A percentile compares a stretch with the other conserved stretches of the same genome.
These are phyloP conservation scores for Drosophila cyrtoloma DNA, from an alignment of 2,888 invertebrate genomes.

Conservation along the genomic window DNA sequence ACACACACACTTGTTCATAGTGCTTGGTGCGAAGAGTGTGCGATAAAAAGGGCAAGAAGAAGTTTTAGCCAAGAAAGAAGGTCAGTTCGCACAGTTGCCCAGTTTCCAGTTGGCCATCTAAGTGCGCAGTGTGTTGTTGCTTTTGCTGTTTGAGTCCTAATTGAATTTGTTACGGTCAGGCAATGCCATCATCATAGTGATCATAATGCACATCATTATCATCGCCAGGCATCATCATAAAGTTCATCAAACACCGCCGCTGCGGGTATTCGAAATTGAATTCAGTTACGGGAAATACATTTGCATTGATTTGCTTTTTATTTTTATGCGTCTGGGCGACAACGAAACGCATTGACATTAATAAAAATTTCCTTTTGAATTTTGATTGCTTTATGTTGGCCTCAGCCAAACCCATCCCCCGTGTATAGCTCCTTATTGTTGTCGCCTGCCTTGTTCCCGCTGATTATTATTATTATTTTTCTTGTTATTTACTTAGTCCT, in stretches of 20 bases:
- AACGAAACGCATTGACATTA: slow-evolving; percentile 75
- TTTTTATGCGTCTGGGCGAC: slow-evolving; percentile 72
- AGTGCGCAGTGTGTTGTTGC: slow-evolving; percentile 50
- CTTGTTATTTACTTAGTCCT: slow-evolving; percentile 70
- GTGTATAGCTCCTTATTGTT: slow-evolving; percentile 54
- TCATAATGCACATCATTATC: slow-evolving; percentile 14
- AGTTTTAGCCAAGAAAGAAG: slow-evolving; percentile 53
- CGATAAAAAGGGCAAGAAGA: slow-evolving; percentile 56
- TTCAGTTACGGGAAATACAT: slow-evolving; percentile 79
- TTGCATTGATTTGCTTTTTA: slow-evolving; percentile 79
- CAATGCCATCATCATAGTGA: slow-evolving; percentile 34
- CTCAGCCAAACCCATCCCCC: neutral
- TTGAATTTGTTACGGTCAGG: slow-evolving; percentile 81
- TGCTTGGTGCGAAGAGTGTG: slow-evolving; percentile 34
- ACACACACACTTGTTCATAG: slow-evolving; percentile 3
- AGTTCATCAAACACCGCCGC: slow-evolving; percentile 40
- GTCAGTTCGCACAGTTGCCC: slow-evolving; percentile 8
- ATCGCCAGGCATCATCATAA: slow-evolving; percentile 33
- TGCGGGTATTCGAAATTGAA: slow-evolving; percentile 75
- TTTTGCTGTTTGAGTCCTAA: slow-evolving; percentile 51
- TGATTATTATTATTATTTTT: slow-evolving; percentile 71
- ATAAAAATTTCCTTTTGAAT: slow-evolving; percentile 82
- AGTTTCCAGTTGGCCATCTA: slow-evolving; percentile 43
- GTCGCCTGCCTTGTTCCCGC: slow-evolving; percentile 47
- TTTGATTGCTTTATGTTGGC: slow-evolving; percentile 76